Evolutionary conservation across 1,140 invertebrate genomes (phyloP).

Genomic region (Diuraphis noxia): DNA sequence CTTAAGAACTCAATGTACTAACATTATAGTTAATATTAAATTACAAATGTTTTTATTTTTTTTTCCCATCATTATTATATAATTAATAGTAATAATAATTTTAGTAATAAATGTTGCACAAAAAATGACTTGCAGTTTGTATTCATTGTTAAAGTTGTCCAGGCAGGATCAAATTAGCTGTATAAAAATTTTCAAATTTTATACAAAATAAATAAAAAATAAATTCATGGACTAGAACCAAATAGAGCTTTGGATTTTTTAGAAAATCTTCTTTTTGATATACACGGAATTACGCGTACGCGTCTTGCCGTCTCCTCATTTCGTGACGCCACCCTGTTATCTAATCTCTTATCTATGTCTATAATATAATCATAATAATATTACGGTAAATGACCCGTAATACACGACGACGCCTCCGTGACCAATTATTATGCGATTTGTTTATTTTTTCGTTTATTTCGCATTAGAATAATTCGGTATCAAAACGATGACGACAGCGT

Average conservation of each 20-base stretch:
- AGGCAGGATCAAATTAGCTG: too few species aligned
- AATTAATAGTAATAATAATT: neutral
- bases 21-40: too few species aligned
- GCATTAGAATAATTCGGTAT: neutral
- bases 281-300: too few species aligned
- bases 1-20: too few species aligned
- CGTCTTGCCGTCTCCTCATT: neutral
- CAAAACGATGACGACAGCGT: neutral
- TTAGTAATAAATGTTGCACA: neutral
- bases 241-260: too few species aligned
- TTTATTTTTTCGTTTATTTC: constrained; percentile 7
- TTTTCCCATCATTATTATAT: neutral
- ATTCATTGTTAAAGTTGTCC: neutral
- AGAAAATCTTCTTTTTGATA: too few species aligned
- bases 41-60: neutral
- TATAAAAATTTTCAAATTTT: too few species aligned
- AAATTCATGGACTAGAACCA: too few species aligned
- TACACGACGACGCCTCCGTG: neutral
- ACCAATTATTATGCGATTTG: constrained; percentile 15
- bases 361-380: too few species aligned
- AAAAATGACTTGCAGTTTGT: neutral
- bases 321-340: neutral
- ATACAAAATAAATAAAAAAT: too few species aligned
- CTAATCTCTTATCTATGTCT: neutral
- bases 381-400: neutral